A percentile compares a stretch with the other conserved stretches of the same genome.
Evolutionary conservation across 2,113 vertebrate species (phyloP).

Genomic region (Odontophorus gujanensis): DNA sequence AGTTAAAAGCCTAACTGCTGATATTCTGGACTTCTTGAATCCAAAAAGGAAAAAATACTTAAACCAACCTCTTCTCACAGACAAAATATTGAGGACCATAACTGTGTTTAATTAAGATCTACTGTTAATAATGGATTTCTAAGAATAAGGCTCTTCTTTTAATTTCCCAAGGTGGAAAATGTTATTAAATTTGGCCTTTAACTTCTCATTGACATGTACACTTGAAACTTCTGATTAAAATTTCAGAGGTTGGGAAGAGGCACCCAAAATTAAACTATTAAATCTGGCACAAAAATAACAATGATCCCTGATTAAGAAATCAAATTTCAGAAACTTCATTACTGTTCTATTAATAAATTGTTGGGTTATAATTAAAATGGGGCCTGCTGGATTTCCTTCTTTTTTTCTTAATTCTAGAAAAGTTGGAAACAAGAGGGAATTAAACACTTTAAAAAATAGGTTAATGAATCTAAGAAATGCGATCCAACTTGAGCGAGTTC

Average conservation of each 20-base stretch:
- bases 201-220: conserved; percentile 67
- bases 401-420: conserved; percentile 28
- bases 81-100: conserved; percentile 65
- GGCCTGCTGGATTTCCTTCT: conserved; percentile 1
- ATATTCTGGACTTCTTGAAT: conserved; percentile 46
- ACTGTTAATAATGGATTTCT: conserved; percentile 78
- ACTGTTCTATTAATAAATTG: conserved; percentile 38
- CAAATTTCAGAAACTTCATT: conserved; percentile 61
- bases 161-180: conserved; percentile 81
- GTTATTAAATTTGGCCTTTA: conserved; percentile 82
- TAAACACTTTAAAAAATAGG: not conserved
- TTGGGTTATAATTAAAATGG: conserved; percentile 6
- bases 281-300: conserved; percentile 73
- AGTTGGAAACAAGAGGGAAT: not conserved
- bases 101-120: conserved; percentile 82
- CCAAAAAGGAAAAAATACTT: conserved; percentile 48
- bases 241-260: conserved; percentile 69
- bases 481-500: not conserved
- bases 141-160: conserved; percentile 64
- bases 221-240: conserved; percentile 79
- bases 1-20: conserved; percentile 23
- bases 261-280: conserved; percentile 75
- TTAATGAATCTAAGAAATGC: conserved; percentile 9
- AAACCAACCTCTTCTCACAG: conserved; percentile 57
- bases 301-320: conserved; percentile 66